phyloP scores from a whole-genome alignment of 2,113 vertebrate genomes.

The Rhadina sibilatrix region DNA sequence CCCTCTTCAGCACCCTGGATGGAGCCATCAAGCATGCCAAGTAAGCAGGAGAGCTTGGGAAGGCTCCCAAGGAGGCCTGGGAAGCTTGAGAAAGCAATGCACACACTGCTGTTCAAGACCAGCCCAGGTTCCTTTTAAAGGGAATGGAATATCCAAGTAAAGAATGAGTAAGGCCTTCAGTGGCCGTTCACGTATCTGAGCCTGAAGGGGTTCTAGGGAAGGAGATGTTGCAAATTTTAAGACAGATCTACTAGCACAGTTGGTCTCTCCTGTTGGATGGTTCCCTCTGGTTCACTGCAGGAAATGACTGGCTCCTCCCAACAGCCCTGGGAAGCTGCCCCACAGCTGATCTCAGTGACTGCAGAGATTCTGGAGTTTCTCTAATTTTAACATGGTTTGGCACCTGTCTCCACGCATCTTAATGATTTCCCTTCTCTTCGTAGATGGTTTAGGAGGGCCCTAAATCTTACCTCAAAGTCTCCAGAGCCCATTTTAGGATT shows the following conservation, averaged over 20 bases:
- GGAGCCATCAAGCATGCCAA: slow-evolving; percentile 98
- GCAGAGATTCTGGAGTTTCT: neutral
- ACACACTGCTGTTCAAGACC: neutral
- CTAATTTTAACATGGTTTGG: neutral
- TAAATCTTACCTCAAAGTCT: neutral
- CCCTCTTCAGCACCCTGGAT: slow-evolving; percentile 97
- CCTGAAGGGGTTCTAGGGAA: neutral
- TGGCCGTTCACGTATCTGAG: neutral
- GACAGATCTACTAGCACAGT: neutral
- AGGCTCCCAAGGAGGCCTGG: neutral
- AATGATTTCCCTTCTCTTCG: neutral
- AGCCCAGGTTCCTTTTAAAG: neutral
- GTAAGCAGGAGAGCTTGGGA: slow-evolving; percentile 78
- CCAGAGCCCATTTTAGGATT: neutral
- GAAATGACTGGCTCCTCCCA: neutral
- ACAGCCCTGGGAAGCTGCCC: neutral
- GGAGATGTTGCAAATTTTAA: neutral
- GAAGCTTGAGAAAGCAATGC: neutral
- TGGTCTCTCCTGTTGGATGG: neutral
- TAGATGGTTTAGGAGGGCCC: neutral
- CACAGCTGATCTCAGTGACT: neutral
- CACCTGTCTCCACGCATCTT: neutral
- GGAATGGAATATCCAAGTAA: neutral
- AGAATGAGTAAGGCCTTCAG: neutral
- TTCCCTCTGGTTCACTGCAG: neutral